Base-by-base conservation (phyloP, 2,888 invertebrate species). In the Liodrosophila aerea region DNA sequence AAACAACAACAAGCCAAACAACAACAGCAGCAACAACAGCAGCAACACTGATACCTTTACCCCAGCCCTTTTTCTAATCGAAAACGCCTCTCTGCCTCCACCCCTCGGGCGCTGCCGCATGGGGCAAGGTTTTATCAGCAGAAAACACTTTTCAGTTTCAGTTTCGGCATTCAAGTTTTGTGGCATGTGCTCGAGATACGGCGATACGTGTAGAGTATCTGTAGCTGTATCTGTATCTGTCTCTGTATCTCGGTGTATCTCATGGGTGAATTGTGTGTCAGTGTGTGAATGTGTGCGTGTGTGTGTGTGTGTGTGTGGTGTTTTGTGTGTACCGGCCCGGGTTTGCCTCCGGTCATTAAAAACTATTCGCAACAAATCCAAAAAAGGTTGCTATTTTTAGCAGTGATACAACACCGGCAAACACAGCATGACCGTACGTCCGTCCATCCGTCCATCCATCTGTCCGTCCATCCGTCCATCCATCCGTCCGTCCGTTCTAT, bases 351-450 rank as follows among this genome's bases (percentile, higher is more conserved):
- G 66, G 69, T 69, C 69, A 69, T 69, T 69, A 69, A 69, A 64
- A 69, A 69, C 69, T 71, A 71, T 71, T 71, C 69, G 60, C 69
- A 71, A 71, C 72, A 69, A 71, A 69, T 69, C 66, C 60, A 57
- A 75, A 77, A 77, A 83, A 78, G 84, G 84, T 83, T 84, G 65
- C 83, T 81, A 81, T 81, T 81, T 81, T 70, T 81, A 81, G 81
- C 76, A 78, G 62, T 81, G 81, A 81, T 82, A 74, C 75, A 77
- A 67, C 60, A 57, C 22, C 22, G 22, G 22, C 22, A 5, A 22
- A 22, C 22, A 2, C 22, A 5, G 3, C 22, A 2, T 5, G 22
- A 4, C 22, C 22, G 3, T 4, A 33, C 27, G 16, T 33, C 27
- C 11, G 12, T 31, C 31, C 11, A 12, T 15, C 34, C 9, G n/a